A percentile compares a stretch with the other conserved stretches of the same genome.
Evolutionary conservation across 2,797 vertebrate species (phyloP).

Genomic region (Chelon labrosus): DNA sequence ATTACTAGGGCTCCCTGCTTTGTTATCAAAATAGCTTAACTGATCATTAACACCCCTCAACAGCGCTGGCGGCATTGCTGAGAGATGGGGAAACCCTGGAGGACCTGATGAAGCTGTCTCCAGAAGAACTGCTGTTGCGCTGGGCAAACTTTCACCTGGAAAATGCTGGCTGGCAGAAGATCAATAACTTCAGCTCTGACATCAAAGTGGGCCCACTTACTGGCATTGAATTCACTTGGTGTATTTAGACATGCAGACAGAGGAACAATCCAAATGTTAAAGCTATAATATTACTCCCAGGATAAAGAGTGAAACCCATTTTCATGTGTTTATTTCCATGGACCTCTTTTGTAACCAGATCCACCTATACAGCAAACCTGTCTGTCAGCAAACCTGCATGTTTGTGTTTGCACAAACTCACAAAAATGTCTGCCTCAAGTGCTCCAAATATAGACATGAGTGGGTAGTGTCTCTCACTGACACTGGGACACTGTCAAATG

Average conservation of each 20-base stretch:
- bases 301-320: too few relatives aligned
- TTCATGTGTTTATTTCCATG: neutral
- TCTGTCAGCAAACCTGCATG: constrained; percentile 34
- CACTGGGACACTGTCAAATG: constrained; percentile 1
- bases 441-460: constrained; percentile 18
- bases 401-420: constrained; percentile 45
- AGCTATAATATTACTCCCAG: neutral
- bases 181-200: constrained; percentile 95
- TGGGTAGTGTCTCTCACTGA: neutral
- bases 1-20: constrained; percentile 8
- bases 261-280: neutral
- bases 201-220: constrained; percentile 88
- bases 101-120: constrained; percentile 97
- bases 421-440: constrained; percentile 23
- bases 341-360: constrained; percentile 5
- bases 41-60: constrained; percentile 17
- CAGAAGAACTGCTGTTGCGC: constrained; percentile 94
- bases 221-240: neutral
- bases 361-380: neutral
- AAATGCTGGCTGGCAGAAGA: constrained; percentile 91
- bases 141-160: constrained; percentile 98
- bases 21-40: constrained; percentile 26
- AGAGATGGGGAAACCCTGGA: constrained; percentile 95
- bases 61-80: constrained; percentile 94
- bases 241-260: constrained; percentile 8